Evolutionary conservation across 2,113 vertebrate species (phyloP).

Genomic region (Paedocypris sp.): DNA sequence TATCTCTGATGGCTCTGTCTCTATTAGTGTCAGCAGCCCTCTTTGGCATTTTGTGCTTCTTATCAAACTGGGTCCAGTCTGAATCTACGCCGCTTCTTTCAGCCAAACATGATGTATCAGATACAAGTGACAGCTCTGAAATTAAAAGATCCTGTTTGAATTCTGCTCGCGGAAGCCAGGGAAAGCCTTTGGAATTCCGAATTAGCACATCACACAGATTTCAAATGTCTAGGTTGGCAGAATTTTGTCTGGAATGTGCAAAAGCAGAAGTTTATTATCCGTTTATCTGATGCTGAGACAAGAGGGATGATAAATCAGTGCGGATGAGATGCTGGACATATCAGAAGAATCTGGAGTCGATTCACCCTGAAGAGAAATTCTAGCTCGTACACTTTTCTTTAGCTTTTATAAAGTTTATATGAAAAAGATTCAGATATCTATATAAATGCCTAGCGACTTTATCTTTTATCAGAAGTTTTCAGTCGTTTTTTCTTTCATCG

Average conservation of each 20-base stretch:
- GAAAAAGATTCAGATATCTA: too few species aligned
- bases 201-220: not conserved
- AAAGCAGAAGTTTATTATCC: not conserved
- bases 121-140: constrained; percentile 26
- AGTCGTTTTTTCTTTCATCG: too few species aligned
- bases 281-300: not conserved
- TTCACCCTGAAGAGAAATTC: too few species aligned
- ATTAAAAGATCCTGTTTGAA: constrained; percentile 25
- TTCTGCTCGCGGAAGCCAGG: not conserved
- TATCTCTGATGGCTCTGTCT: constrained; percentile 19
- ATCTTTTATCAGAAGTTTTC: too few species aligned
- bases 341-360: not conserved
- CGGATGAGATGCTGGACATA: not conserved
- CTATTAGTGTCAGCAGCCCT: constrained; percentile 1
- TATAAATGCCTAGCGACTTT: too few species aligned
- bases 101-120: constrained; percentile 22
- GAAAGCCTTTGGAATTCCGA: not conserved
- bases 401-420: too few species aligned
- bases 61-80: constrained; percentile 19
- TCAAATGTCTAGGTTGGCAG: not conserved
- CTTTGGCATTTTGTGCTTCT: constrained; percentile 24
- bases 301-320: not conserved
- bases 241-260: not conserved
- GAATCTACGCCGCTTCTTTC: constrained; percentile 5
- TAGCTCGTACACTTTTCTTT: too few species aligned